These are phyloP conservation scores for Microtus montanus DNA, from an alignment of 2,113 vertebrate genomes.

Conservation along the genomic window DNA sequence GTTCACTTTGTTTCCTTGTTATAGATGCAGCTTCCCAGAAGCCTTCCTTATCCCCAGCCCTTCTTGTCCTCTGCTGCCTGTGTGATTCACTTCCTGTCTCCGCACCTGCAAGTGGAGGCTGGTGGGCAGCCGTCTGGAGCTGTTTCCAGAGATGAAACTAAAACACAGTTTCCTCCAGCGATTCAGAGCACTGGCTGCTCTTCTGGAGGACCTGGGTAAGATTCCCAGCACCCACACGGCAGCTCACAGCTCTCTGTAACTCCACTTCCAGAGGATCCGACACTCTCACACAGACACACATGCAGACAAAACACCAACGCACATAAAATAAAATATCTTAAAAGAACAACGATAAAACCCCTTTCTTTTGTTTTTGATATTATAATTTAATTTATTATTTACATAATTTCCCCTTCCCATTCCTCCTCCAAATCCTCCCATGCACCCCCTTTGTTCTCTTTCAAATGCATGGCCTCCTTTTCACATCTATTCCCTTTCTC, in stretches of 20 bases:
- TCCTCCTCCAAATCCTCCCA: not conserved
- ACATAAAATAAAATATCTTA: no score
- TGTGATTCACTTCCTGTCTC: not conserved
- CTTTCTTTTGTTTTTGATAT: no score
- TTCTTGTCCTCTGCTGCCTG: not conserved
- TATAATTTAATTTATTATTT: no score
- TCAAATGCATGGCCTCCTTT: not conserved
- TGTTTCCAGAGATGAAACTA: constrained; percentile 14
- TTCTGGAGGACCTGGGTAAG: no score
- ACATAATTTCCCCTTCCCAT: not conserved
- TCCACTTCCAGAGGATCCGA: no score
- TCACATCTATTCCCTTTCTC: not conserved
- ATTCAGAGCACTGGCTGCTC: no score
- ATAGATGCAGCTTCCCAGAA: not conserved
- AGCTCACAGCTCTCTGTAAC: no score
- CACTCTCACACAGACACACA: no score
- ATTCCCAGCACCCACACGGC: no score
- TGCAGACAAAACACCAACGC: no score
- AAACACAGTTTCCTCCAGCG: not conserved
- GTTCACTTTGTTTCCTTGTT: not conserved
- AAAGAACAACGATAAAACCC: no score
- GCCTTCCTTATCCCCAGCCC: not conserved
- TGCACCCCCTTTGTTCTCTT: not conserved
- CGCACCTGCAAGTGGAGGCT: not conserved
- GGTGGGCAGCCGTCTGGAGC: not conserved